A percentile compares a stretch with the other conserved stretches of the same genome.
Evolutionary conservation across 2,113 vertebrate genomes (phyloP).

Genomic region (Phylloscopus trochilus): DNA sequence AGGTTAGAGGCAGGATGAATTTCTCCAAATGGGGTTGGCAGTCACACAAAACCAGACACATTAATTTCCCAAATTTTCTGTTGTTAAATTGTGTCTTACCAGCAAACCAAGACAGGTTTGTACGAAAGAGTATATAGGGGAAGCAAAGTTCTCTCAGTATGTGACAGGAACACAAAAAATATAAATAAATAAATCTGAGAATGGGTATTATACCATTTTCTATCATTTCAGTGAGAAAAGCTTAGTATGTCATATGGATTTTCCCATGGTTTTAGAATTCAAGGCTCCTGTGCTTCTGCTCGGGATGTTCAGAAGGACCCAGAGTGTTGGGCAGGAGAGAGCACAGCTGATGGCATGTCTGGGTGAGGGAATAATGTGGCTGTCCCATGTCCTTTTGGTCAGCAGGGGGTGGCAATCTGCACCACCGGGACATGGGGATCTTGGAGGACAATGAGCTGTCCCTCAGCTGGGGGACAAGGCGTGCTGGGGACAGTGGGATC

Average conservation of each 20-base stretch:
- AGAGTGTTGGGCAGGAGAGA: neutral
- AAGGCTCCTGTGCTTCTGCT: neutral
- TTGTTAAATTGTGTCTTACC: neutral
- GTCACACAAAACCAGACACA: neutral
- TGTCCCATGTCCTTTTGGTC: neutral
- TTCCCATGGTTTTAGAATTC: neutral
- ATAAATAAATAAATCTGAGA: neutral
- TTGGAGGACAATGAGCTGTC: neutral
- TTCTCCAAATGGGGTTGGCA: neutral
- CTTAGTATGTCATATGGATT: neutral
- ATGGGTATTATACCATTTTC: neutral
- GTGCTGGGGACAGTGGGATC: neutral
- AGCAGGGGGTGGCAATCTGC: neutral
- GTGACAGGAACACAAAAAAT: neutral
- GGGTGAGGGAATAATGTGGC: no score
- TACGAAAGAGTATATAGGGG: neutral
- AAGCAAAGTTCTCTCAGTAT: neutral
- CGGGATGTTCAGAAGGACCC: fast-evolving
- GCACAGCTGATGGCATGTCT: fast-evolving
- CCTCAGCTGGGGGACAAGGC: neutral
- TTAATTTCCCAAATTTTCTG: neutral
- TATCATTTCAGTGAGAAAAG: neutral
- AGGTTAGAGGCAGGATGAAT: neutral
- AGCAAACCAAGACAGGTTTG: neutral
- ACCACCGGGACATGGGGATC: neutral